A percentile compares a stretch with the other conserved stretches of the same genome.
Evolutionary conservation across 2,888 invertebrate genomes (phyloP).

Genomic region (Choreutis nemorana): DNA sequence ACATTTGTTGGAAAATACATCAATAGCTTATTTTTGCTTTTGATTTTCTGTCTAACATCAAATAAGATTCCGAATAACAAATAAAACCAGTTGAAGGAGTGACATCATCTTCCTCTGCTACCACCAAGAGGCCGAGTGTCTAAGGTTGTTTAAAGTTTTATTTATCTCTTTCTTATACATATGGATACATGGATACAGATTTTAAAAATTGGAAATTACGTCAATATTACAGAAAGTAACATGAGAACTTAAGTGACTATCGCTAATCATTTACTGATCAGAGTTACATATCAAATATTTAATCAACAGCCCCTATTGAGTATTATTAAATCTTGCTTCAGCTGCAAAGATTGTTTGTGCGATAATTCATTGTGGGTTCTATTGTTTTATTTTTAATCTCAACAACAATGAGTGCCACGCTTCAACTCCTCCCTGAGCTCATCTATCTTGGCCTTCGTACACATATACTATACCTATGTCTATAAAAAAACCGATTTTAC

Average conservation of each 20-base stretch:
- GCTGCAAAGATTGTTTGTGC: constrained; percentile 17
- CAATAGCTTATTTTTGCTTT: constrained; percentile 17
- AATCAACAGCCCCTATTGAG: too few species aligned
- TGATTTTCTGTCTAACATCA: constrained; percentile 35
- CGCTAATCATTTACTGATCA: too few species aligned
- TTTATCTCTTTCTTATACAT: too few species aligned
- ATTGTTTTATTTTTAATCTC: constrained; percentile 31
- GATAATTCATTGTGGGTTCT: constrained; percentile 21
- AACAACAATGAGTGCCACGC: constrained; percentile 28
- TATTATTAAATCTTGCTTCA: constrained; percentile 15
- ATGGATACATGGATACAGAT: too few species aligned
- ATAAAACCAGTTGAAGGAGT: constrained; percentile 56
- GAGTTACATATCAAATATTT: constrained; percentile 1
- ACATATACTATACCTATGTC: too few species aligned
- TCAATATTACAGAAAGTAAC: too few species aligned
- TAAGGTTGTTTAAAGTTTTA: too few species aligned
- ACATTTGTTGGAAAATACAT: background rate
- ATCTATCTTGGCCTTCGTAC: constrained; percentile 17
- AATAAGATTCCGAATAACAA: too few species aligned
- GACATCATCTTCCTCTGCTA: constrained; percentile 60
- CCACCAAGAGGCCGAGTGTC: constrained; percentile 44
- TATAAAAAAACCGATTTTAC: too few species aligned
- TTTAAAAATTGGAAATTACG: too few species aligned
- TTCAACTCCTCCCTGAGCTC: constrained; percentile 15
- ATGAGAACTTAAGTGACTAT: too few species aligned